A percentile compares a stretch with the other conserved stretches of the same genome.
Conservation (phyloP, 2,113 vertebrate species). For the Reinhardtius hippoglossoides region DNA sequence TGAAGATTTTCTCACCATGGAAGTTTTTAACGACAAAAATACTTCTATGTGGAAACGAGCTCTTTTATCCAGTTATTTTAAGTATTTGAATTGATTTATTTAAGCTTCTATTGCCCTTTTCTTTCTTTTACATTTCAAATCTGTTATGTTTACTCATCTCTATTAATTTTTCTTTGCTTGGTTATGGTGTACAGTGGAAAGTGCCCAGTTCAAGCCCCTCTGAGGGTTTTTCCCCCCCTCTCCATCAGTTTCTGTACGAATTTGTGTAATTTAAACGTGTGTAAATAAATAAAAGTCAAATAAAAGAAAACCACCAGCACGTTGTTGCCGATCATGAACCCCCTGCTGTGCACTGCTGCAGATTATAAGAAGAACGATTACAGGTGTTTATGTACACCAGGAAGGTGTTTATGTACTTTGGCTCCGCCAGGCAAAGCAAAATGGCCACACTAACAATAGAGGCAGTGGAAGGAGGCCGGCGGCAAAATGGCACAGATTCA, state of each 20-base stretch:
- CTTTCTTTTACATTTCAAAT: too few species aligned
- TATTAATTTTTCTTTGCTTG: too few species aligned
- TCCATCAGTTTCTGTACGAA: too few species aligned
- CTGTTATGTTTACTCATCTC: too few species aligned
- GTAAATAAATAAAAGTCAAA: background rate
- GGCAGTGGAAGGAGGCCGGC: slow-evolving; percentile 16
- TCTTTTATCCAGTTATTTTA: too few species aligned
- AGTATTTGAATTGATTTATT: too few species aligned
- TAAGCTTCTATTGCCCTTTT: too few species aligned
- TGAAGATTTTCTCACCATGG: background rate
- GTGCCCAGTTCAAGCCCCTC: too few species aligned
- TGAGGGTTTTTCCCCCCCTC: too few species aligned
- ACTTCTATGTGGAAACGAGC: too few species aligned
- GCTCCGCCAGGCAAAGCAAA: slow-evolving; percentile 48
- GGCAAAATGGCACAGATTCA: slow-evolving; percentile 10
- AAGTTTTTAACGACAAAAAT: background rate
- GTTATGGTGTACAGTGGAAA: too few species aligned
- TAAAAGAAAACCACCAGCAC: background rate
- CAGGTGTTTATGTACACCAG: too few species aligned
- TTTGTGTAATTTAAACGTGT: background rate
- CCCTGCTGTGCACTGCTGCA: slow-evolving; percentile 34
- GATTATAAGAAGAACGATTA: slow-evolving; percentile 54
- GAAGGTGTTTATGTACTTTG: slow-evolving; percentile 67
- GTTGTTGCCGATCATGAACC: slow-evolving; percentile 19
- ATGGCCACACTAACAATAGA: slow-evolving; percentile 48